Evolutionary conservation across 2,888 invertebrate genomes (phyloP).

Genomic region (Idaea dimidiata): DNA sequence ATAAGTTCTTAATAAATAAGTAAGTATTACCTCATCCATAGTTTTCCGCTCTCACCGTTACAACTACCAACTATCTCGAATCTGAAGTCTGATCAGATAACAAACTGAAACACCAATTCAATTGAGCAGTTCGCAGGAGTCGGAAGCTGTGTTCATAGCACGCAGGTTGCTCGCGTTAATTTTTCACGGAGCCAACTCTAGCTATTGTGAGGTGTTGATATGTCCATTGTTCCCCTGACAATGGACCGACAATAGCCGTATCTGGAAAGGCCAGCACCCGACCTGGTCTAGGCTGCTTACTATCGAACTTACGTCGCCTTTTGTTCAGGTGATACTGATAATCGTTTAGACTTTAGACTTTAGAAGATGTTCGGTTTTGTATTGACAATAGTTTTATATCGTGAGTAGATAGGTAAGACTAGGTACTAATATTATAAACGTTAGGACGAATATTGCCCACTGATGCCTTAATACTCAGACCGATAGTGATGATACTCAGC

Average conservation of each 20-base stretch:
- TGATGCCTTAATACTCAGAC: too few species aligned
- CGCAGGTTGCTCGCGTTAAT: constrained; percentile 56
- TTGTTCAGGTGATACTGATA: constrained; percentile 31
- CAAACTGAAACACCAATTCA: constrained; percentile 10
- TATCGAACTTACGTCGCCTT: constrained; percentile 35
- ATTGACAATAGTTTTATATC: neutral
- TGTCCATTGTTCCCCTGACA: constrained; percentile 61
- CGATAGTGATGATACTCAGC: too few species aligned
- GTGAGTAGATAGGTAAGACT: neutral
- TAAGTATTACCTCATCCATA: too few species aligned
- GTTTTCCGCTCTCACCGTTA: neutral
- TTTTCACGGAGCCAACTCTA: constrained; percentile 60
- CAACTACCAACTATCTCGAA: neutral
- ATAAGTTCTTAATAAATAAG: neutral
- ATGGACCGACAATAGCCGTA: constrained; percentile 59
- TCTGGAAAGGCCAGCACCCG: constrained; percentile 54
- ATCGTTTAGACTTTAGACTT: constrained; percentile 10
- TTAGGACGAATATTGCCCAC: too few species aligned
- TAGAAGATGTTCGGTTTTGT: neutral
- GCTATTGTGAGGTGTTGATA: constrained; percentile 64
- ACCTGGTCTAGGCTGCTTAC: constrained; percentile 40
- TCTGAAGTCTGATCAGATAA: neutral
- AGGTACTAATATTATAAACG: too few species aligned
- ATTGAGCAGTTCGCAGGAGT: constrained; percentile 21
- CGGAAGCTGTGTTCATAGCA: constrained; percentile 37